Evolutionary conservation across 2,797 vertebrate genomes (phyloP), one percentile per base, ranked within the genome.

Genomic region (Gouania willdenowi): DNA sequence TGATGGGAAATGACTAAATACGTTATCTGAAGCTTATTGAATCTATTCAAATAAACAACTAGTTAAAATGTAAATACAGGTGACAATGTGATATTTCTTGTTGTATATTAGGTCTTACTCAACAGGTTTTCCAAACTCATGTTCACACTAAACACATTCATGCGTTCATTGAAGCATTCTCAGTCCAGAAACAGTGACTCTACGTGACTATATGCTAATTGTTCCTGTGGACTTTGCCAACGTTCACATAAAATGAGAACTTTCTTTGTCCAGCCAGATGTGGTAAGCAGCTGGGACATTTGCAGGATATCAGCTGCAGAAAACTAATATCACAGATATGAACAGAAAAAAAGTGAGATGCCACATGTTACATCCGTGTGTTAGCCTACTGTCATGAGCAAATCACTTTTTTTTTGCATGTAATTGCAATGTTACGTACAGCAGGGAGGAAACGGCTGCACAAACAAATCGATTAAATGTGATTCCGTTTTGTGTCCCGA

Each of bases 351-450:
- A 19, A 6, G 19, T 5, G 26, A 23, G 21, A 23, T 6, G 42
- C 12, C 23, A 12, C 34, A 35, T 61, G 44, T 40, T 50, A 44
- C 69, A 52, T 44, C 26, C 24, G 41, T 47, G 18, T 42, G 19
- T 35, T 56, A 21, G 28, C 45, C 29, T 43, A 41, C 41, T 48
- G 34, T 65, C 63, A 64, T 40, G 28, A 60, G 39, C 40, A 75
- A 68, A 78, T 75, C 72, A 27, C 17, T 0, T 28, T 45, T 64
- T 0, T 28, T 45, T 64, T 29, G 26, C 8, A 51, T 72, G 50
- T 67, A 75, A 74, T 62, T 65, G 62, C 57, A 46, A n/a, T 69
- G 42, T 69, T 60, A 62, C 56, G 23, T 49, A 39, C 9, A 51
- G 35, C 20, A 4, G 2, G 36, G 59, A 36, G 41, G 28, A 3